These are phyloP conservation scores for Thymelicus acteon DNA, from an alignment of 2,888 invertebrate species.

Conservation along the genomic window DNA sequence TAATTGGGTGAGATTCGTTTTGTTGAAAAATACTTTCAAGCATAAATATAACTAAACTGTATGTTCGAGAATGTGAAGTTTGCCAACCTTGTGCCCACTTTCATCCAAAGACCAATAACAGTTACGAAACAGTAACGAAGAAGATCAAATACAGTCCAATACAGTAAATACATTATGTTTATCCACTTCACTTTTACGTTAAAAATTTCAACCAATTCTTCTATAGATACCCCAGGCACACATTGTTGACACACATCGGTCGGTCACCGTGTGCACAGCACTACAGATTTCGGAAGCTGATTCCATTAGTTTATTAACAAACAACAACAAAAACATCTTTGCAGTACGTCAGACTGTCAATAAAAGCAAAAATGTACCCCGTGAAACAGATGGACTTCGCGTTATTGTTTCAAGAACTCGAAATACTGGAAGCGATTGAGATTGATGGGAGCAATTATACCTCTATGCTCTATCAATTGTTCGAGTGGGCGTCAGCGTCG, in stretches of 20 bases:
- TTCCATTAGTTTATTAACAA: constrained; percentile 30
- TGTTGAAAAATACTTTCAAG: too few species aligned
- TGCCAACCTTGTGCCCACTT: too few species aligned
- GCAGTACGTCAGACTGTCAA: constrained; percentile 17
- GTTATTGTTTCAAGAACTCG: constrained; percentile 20
- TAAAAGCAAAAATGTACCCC: constrained; percentile 1
- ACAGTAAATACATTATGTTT: not conserved
- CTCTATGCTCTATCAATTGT: not conserved
- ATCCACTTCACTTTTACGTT: constrained; percentile 1
- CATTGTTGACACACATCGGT: not conserved
- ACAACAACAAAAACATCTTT: constrained; percentile 18
- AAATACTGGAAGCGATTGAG: constrained; percentile 16
- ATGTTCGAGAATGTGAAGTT: too few species aligned
- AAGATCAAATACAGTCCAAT: not conserved
- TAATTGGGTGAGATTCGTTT: too few species aligned
- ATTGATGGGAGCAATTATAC: constrained; percentile 2
- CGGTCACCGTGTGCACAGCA: constrained; percentile 10
- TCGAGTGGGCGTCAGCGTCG: not conserved
- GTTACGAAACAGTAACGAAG: too few species aligned
- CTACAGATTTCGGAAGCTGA: constrained; percentile 16
- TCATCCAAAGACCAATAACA: too few species aligned
- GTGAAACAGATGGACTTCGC: constrained; percentile 20
- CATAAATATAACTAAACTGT: too few species aligned
- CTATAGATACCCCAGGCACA: not conserved
- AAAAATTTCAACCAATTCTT: constrained; percentile 7